These are phyloP conservation scores for Syncerus caffer DNA, from an alignment of 2,797 vertebrate species.

Conservation along the genomic window DNA sequence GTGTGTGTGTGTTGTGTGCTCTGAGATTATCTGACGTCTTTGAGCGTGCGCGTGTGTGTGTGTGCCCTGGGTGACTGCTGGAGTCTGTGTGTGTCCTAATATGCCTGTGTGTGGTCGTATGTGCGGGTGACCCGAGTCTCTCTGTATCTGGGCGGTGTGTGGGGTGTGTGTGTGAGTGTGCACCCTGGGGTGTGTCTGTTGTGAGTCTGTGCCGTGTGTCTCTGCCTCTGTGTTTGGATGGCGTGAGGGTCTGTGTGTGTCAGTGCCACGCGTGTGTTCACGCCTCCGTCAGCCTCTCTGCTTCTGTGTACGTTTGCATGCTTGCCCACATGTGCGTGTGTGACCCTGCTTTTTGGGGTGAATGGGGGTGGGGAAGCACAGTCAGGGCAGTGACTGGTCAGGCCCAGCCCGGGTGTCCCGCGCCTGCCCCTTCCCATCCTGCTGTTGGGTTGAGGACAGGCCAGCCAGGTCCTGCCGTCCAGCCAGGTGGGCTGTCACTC, in stretches of 20 bases:
- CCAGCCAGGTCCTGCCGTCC: not conserved
- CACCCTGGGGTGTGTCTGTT: not conserved
- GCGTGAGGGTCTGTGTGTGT: not conserved
- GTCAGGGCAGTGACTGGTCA: not conserved
- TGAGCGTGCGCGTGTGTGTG: accelerated
- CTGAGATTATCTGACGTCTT: not conserved
- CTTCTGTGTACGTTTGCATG: accelerated
- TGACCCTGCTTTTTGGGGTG: accelerated
- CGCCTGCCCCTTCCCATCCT: not conserved
- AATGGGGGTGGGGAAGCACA: not conserved
- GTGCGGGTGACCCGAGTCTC: not conserved
- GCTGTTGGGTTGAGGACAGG: not conserved
- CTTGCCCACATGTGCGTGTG: accelerated
- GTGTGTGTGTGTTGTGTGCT: not conserved
- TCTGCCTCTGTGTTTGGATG: not conserved
- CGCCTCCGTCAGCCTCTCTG: accelerated
- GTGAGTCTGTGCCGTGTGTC: accelerated
- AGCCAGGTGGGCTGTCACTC: not conserved
- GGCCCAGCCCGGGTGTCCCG: accelerated
- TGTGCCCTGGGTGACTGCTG: not conserved
- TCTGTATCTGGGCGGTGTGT: not conserved
- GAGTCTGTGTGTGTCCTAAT: not conserved
- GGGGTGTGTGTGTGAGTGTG: accelerated
- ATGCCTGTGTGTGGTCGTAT: not conserved
- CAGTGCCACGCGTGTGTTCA: not conserved